Evolutionary conservation across 2,797 vertebrate species (phyloP).

Genomic region (Neosilurus hyrtlii): DNA sequence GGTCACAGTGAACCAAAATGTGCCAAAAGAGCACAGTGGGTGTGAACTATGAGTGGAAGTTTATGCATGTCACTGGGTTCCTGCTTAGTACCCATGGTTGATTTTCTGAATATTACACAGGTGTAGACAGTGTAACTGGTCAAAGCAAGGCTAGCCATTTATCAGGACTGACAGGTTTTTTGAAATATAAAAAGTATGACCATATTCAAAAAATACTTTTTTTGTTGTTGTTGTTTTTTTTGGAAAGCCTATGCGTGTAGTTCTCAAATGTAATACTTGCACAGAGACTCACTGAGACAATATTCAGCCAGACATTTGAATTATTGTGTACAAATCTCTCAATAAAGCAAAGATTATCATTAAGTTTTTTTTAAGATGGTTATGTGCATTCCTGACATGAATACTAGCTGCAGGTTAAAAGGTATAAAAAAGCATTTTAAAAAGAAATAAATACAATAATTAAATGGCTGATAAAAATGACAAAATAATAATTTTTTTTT

Average conservation of each 20-base stretch:
- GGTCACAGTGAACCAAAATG: background rate
- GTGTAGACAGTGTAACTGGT: background rate
- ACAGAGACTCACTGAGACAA: background rate
- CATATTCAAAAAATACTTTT: background rate
- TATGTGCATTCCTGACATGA: background rate
- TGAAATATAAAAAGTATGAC: background rate
- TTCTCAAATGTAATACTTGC: background rate
- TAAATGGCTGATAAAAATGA: too few relatives aligned
- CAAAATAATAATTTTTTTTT: too few relatives aligned
- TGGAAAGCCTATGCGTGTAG: background rate
- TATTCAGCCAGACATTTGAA: background rate
- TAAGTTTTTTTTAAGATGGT: background rate
- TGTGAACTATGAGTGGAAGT: background rate
- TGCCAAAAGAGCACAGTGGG: background rate
- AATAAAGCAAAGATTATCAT: background rate
- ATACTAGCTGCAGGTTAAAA: background rate
- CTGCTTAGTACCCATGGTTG: background rate
- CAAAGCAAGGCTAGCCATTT: background rate
- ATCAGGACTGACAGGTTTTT: background rate
- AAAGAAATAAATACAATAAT: too few relatives aligned
- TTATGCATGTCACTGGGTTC: background rate
- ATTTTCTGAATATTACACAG: background rate
- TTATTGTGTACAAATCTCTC: background rate
- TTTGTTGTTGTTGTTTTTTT: too few relatives aligned
- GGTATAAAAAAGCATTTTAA: background rate